These are phyloP conservation scores for Oryzias woworae DNA, from an alignment of 2,113 vertebrate species.

Conservation along the genomic window DNA sequence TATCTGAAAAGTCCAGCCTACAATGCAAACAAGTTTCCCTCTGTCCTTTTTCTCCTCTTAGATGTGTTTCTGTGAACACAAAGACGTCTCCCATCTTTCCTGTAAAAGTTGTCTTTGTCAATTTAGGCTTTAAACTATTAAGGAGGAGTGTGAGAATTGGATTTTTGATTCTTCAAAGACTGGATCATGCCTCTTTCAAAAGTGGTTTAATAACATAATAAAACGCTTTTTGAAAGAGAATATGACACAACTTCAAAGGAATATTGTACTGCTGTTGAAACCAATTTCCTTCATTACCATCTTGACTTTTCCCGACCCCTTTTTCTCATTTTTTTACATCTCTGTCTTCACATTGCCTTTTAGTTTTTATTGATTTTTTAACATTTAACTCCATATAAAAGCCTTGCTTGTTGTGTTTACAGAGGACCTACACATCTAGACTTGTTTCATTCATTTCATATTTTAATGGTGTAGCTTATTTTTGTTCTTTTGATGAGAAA, in stretches of 20 bases:
- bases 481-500: no score
- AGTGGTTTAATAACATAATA: slow-evolving; percentile 31
- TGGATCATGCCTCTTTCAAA: slow-evolving; percentile 18
- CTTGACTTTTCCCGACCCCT: slow-evolving; percentile 11
- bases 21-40: no score
- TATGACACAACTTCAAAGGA: slow-evolving; percentile 15
- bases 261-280: background rate
- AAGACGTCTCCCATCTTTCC: slow-evolving; percentile 40
- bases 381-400: no score
- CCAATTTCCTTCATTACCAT: background rate
- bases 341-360: slow-evolving; percentile 15
- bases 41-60: background rate
- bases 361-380: no score
- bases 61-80: slow-evolving; percentile 47
- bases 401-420: no score
- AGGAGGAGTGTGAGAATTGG: slow-evolving; percentile 7
- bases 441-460: no score
- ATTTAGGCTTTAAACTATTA: slow-evolving; percentile 7
- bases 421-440: no score
- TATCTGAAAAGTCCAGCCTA: no score
- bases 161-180: slow-evolving; percentile 24
- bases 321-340: slow-evolving; percentile 4
- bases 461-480: no score
- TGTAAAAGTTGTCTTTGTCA: slow-evolving; percentile 26
- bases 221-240: background rate